Evolutionary conservation across 2,888 invertebrate species (phyloP), one percentile per base, ranked within the genome.

Genomic region (Scaptomyza tumidula): DNA sequence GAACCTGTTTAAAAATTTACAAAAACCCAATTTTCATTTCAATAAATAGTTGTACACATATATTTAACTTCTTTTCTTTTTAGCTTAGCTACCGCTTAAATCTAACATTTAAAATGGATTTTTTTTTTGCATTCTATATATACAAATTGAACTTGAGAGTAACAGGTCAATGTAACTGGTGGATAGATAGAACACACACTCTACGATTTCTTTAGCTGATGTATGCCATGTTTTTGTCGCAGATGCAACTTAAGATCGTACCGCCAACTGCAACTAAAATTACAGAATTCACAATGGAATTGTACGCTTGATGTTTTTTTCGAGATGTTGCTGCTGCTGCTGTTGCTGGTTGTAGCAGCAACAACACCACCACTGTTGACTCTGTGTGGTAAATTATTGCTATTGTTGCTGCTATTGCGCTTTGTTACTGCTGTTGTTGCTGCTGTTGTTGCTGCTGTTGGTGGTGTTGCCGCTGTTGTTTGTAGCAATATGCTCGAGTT

Each of bases 221-320:
- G 86, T 70, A 92, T 92, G 64, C 92, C 92, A 72, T 92, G 92
- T 61, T 92, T 92, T 71, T 92, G 92, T 49, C 92, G 87, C 78
- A 92, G 77, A 78, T 92, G 92, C 74, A 92, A 75, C 77, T 92
- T 92, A 54, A 92, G 81, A 82, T 92, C 92, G 69, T 92, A 92
- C 62, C 92, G 92, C 92, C 92, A 92, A 55, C 92, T 91, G 78
- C 92, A 92, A 63, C 86, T 86, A 74, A 92, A 92, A 64, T 88
- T 86, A 82, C 92, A 92, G 72, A 91, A 91, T 63, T 90, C 90
- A 73, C 92, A 92, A 66, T 90, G 90, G 68, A 92, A 92, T 72
- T 91, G 88, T 24, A 81, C 79, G 61, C 89, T 86, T 44, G 86
- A 76, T 9, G 63, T 13, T 69, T 88, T 85, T 73, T 91, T 91